Evolutionary conservation across 2,888 invertebrate genomes (phyloP), one percentile per base, ranked within the genome.

Genomic region (Caenorhabditis sp.): DNA sequence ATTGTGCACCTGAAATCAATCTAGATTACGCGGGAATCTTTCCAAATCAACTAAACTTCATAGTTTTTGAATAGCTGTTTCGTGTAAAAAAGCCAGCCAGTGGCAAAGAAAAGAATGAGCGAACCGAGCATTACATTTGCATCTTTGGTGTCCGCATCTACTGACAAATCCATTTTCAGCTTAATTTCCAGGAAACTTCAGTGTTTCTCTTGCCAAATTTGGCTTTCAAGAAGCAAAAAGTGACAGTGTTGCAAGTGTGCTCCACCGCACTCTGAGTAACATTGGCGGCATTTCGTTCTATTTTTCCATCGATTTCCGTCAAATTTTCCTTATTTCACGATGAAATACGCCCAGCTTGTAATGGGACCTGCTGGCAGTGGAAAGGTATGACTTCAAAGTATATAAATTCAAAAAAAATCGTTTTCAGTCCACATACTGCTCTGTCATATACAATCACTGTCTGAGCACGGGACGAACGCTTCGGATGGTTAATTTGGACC

Each of bases 1-100:
- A 63, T 76, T 76, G 20, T 76, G 76, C 8, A 74, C 73, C 94
- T 93, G 89, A 52, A 78, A 62, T 46, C 1, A 13, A 26, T 20
- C 8, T 24, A 30, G 8, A 15, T 24, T 20, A 37, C 41, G 5
- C 20, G n/a, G 30, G 20, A 22, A 26, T 17, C 30, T 37, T 17
- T 50, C 11, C 48, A 37, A 46, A 22, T 30, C 27, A 46, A 39
- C 35, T 43, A 46, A 56, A 82, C 83, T 62, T 84, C 84, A 61
- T 84, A 83, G 30, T 83, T 81, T 55, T 79, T 77, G 46, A 82
- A 82, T 20, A 82, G 46, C 90, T 96, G 94, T 90, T 96, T 97
- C 87, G 97, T 94, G 89, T 99, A 99, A 91, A 99, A 99, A 74
- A 98, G 93, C 96, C 97, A 97, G 70, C 98, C 98, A 78, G 96